Conservation (phyloP, 2,888 invertebrate genomes). For the Atethmia centrago region DNA sequence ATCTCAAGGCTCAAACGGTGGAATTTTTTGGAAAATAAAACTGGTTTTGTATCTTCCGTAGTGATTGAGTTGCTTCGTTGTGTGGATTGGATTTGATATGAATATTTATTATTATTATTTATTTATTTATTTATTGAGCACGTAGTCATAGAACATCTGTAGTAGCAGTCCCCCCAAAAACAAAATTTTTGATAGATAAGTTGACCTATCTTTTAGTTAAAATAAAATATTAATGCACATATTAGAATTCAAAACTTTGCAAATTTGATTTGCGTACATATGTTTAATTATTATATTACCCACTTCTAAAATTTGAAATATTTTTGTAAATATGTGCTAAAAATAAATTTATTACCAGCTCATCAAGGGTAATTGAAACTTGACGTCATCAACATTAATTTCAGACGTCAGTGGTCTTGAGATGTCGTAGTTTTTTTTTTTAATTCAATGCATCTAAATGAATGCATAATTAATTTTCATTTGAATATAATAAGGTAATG, state of each 20-base stretch:
- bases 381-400: slow-evolving; percentile 27
- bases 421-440: slow-evolving; percentile 10
- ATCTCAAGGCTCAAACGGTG: slow-evolving; percentile 60
- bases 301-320: slow-evolving; percentile 1
- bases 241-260: neutral
- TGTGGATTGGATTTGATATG: slow-evolving; percentile 13
- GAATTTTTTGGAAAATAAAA: slow-evolving; percentile 62
- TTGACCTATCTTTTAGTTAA: neutral
- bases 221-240: neutral
- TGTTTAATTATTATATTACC: neutral
- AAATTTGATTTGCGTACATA: neutral
- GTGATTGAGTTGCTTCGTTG: slow-evolving; percentile 31
- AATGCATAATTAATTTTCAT: neutral
- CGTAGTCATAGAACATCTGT: neutral
- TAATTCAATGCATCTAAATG: slow-evolving; percentile 4
- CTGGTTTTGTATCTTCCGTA: slow-evolving; percentile 62
- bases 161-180: neutral
- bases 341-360: slow-evolving; percentile 9
- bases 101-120: slow-evolving; percentile 33
- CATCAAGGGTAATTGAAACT: slow-evolving; percentile 41
- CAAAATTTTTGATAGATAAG: slow-evolving; percentile 27
- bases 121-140: slow-evolving; percentile 3
- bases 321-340: neutral
- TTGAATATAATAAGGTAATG: slow-evolving; percentile 2
- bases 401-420: slow-evolving; percentile 34